Evolutionary conservation across 2,797 vertebrate species (phyloP).

Genomic region (Hirundo rustica): DNA sequence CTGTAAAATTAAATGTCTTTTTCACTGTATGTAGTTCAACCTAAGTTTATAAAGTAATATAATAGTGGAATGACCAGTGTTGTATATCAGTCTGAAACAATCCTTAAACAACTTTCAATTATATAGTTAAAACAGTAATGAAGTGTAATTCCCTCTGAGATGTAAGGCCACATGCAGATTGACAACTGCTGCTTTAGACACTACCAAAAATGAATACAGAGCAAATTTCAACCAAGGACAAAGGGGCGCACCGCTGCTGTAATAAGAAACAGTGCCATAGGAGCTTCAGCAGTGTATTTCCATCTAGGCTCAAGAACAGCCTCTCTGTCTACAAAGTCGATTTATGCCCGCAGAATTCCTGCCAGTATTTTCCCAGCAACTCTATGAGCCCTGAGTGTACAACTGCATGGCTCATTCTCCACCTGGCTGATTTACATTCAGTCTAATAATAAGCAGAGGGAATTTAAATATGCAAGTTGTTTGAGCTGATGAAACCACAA

Average conservation of each 20-base stretch:
- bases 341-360: not conserved
- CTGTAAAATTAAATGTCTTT: not conserved
- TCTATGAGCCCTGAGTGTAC: not conserved
- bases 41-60: not conserved
- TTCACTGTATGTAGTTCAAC: not conserved
- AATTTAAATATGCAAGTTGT: not conserved
- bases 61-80: not conserved
- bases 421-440: not conserved
- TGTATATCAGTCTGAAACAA: not conserved
- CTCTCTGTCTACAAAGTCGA: conserved; percentile 13
- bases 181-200: conserved; percentile 19
- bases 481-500: not conserved
- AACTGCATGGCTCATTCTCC: not conserved
- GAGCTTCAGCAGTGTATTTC: conserved; percentile 10
- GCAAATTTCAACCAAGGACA: conserved; percentile 51
- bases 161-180: not conserved
- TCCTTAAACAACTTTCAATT: conserved; percentile 1
- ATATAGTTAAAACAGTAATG: not conserved
- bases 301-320: not conserved
- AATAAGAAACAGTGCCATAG: not conserved
- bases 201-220: conserved; percentile 36
- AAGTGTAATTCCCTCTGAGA: not conserved
- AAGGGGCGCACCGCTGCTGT: not conserved
- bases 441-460: not conserved
- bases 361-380: conserved; percentile 16